These are phyloP conservation scores for Limosa lapponica DNA, from an alignment of 2,797 vertebrate genomes.

Conservation along the genomic window DNA sequence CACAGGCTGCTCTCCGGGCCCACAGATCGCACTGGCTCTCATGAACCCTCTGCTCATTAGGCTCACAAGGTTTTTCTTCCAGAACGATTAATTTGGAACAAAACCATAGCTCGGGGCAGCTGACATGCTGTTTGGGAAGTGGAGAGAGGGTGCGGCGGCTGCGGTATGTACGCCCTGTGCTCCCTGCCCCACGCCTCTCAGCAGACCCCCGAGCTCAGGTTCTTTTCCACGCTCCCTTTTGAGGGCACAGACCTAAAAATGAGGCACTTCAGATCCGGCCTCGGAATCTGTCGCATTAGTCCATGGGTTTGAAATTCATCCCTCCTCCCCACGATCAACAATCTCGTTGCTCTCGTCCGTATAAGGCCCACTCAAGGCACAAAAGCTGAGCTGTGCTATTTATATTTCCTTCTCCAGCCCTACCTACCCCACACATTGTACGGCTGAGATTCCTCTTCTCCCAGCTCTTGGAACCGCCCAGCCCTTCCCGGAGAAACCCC, in stretches of 20 bases:
- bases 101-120: not conserved
- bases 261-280: not conserved
- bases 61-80: not conserved
- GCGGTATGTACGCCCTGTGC: not conserved
- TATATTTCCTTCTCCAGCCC: constrained; percentile 30
- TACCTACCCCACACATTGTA: not conserved
- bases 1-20: not conserved
- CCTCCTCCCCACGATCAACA: not conserved
- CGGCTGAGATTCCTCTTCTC: not conserved
- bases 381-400: constrained; percentile 62
- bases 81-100: not conserved
- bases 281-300: accelerated
- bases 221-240: not conserved
- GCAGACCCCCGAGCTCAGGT: accelerated
- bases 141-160: not conserved
- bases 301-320: not conserved
- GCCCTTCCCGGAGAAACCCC: not conserved
- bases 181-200: not conserved
- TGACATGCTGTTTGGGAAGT: not conserved
- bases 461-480: not conserved
- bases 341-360: constrained; percentile 24
- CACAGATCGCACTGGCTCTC: not conserved
- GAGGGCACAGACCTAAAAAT: not conserved
- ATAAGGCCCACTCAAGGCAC: constrained; percentile 66
- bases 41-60: not conserved